phyloP scores from a whole-genome alignment of 2,113 vertebrate species.

The Austrofundulus limnaeus region DNA sequence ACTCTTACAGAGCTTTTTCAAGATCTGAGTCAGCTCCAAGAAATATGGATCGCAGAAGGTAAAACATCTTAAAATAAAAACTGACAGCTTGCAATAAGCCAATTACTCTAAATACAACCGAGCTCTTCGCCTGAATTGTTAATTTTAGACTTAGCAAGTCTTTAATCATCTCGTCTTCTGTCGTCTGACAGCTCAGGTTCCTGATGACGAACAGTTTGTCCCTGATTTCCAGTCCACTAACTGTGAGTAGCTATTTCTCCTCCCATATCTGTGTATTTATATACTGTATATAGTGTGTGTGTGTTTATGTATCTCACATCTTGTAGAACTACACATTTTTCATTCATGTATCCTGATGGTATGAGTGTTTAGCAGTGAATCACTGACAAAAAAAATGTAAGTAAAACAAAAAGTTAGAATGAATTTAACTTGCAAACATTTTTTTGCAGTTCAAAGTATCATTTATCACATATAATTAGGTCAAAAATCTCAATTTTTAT shows the following conservation, averaged over 20 bases:
- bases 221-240: constrained; percentile 98
- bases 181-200: constrained; percentile 86
- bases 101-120: not conserved
- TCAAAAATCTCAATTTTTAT: not conserved
- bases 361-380: too few relatives aligned
- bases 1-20: constrained; percentile 90
- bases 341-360: not conserved
- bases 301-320: not conserved
- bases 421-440: not conserved
- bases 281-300: too few relatives aligned
- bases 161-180: not conserved
- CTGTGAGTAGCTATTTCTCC: constrained; percentile 84
- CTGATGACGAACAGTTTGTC: constrained; percentile 97
- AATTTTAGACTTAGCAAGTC: not conserved
- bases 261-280: too few relatives aligned
- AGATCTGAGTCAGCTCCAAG: constrained; percentile 96
- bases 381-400: too few relatives aligned
- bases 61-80: constrained; percentile 40
- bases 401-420: too few relatives aligned
- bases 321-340: not conserved
- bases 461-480: not conserved
- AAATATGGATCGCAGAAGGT: constrained; percentile 98
- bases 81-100: not conserved
- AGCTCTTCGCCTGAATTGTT: not conserved
- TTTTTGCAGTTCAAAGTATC: not conserved